Evolutionary conservation across 2,797 vertebrate genomes (phyloP), one percentile per base, ranked within the genome.

Genomic region (Spinus pinus): DNA sequence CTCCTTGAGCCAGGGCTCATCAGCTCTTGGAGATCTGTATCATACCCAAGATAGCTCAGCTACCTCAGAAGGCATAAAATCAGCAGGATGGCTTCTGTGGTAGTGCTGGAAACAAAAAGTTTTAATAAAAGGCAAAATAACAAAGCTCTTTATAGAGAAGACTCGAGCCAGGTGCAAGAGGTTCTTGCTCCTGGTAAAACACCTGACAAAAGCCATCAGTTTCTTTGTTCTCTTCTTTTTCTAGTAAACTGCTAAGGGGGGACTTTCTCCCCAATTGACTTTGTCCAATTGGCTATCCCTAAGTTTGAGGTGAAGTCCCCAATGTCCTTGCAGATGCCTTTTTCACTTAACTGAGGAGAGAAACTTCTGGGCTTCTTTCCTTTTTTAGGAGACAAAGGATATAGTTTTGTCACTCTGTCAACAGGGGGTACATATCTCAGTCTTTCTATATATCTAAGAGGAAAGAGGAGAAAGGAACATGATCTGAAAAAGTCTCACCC

Each of bases 181-280:
- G 51, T 22, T 54, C 31, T 14, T n/a, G 31, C 31, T 54, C 31
- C 30, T 54, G 31, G 31, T 54, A n/a, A 54, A 54, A n/a, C 31
- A 14, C 30, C 30, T 21, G 19, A 53, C 30, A n/a, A n/a, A 54
- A 54, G 6, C 31, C 4, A 54, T 22, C 21, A 3, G 11, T 28
- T 51, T 51, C 10, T 54, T 22, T 54, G 9, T 54, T 54, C 20
- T 54, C 31, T n/a, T n/a, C 9, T n/a, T 54, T 54, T 54, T 22
- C 20, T 54, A 22, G 51, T 12, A 1, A n/a, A 54, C 14, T n/a
- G 51, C 4, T 1, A 13, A 54, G 51, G 51, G 1, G 1, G 19
- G 8, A n/a, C 31, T n/a, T 54, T 22, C 22, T 54, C 12, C 1
- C 6, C n/a, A n/a, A n/a, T n/a, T n/a, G n/a, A n/a, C n/a, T n/a